A percentile compares a stretch with the other conserved stretches of the same genome.
phyloP scores from a whole-genome alignment of 2,888 invertebrate species.

The Erannis defoliaria region DNA sequence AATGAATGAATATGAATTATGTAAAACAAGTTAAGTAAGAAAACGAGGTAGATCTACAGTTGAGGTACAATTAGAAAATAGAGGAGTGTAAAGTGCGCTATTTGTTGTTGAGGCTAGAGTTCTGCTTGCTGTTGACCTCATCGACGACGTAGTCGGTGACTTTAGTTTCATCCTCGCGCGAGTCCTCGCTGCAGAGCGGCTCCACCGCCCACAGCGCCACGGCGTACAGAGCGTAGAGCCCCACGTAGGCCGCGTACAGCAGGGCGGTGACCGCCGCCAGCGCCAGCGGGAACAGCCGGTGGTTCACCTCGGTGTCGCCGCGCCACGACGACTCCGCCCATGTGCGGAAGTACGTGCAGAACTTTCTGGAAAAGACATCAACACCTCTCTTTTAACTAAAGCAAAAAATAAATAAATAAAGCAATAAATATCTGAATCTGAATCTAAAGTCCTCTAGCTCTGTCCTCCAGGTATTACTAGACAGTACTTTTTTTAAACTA shows the following conservation, averaged over 20 bases:
- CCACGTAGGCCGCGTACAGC: conserved; percentile 65
- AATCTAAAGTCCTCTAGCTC: too few relatives aligned
- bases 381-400: too few relatives aligned
- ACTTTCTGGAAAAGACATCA: conserved; percentile 54
- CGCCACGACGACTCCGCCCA: conserved; percentile 71
- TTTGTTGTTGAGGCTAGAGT: conserved; percentile 48
- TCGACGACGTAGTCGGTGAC: conserved; percentile 61
- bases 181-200: conserved; percentile 60
- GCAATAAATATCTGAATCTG: too few relatives aligned
- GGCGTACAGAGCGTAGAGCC: conserved; percentile 57
- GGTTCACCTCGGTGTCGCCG: conserved; percentile 46
- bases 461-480: too few relatives aligned
- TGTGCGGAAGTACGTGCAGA: conserved; percentile 66
- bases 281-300: conserved; percentile 54
- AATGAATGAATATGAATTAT: too few relatives aligned
- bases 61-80: neutral
- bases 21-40: neutral
- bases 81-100: neutral
- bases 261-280: conserved; percentile 60
- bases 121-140: conserved; percentile 51
- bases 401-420: too few relatives aligned
- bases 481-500: too few relatives aligned
- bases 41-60: neutral
- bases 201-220: conserved; percentile 69
- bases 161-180: conserved; percentile 47